These are phyloP conservation scores for Gallinago nigripennis DNA, from an alignment of 2,797 vertebrate genomes.

Conservation along the genomic window DNA sequence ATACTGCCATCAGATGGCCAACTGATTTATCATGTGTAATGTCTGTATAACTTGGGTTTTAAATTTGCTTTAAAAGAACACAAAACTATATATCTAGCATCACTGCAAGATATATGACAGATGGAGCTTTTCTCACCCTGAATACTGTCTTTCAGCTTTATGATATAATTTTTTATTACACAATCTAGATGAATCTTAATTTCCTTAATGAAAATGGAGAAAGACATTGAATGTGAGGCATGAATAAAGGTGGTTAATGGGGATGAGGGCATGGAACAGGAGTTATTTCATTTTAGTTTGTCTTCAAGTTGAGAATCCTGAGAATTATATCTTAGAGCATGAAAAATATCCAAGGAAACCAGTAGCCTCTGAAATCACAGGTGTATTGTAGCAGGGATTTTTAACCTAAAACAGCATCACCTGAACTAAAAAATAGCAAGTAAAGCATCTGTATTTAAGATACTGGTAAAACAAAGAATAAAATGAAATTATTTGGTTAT, in stretches of 20 bases:
- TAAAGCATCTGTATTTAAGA: neutral
- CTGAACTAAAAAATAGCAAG: neutral
- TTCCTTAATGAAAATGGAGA: neutral
- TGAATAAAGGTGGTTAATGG: neutral
- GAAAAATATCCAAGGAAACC: neutral
- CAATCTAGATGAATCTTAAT: neutral
- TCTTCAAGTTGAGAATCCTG: neutral
- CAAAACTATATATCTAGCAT: neutral
- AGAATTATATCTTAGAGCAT: neutral
- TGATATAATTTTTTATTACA: neutral
- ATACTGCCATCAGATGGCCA: neutral
- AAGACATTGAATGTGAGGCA: neutral
- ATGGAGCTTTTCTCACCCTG: neutral
- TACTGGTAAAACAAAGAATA: neutral
- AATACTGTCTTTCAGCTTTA: neutral
- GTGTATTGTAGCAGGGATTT: neutral
- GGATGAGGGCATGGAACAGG: neutral
- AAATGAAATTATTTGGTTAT: neutral
- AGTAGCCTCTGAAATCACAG: neutral
- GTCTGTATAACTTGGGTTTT: neutral
- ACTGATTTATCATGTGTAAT: neutral
- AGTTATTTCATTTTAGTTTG: neutral
- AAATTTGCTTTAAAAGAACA: neutral
- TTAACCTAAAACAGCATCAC: neutral
- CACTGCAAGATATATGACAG: neutral